Conservation (phyloP, 2,797 vertebrate species). For the Silurus lanzhouensis region DNA sequence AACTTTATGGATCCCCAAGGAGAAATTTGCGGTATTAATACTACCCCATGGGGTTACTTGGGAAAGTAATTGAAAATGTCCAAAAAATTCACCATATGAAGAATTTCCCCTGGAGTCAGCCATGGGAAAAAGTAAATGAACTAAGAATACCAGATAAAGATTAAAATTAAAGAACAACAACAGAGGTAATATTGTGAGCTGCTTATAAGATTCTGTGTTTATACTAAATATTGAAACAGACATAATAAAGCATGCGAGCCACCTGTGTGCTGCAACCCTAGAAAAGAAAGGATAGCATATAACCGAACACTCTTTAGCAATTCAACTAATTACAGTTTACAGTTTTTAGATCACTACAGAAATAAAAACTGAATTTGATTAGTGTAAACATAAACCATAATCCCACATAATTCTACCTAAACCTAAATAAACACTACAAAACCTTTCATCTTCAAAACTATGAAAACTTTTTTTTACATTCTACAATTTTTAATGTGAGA, state of each 20-base stretch:
- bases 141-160: neutral
- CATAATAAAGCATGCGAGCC: neutral
- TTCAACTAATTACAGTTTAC: too few species aligned
- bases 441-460: neutral
- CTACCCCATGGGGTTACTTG: neutral
- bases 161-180: constrained; percentile 12
- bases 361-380: neutral
- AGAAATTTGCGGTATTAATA: neutral
- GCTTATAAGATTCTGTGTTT: constrained; percentile 13
- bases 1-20: neutral
- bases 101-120: neutral
- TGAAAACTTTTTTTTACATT: neutral
- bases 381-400: neutral
- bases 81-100: neutral
- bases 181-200: neutral
- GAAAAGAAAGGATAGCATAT: neutral
- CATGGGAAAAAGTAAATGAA: neutral
- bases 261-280: neutral
- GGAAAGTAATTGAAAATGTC: neutral
- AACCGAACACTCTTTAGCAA: neutral
- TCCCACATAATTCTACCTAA: neutral
- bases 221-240: neutral
- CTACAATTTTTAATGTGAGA: neutral
- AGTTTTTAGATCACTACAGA: neutral
- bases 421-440: neutral